Conservation (phyloP, 2,113 vertebrate genomes). For the Pyrgilauda ruficollis region DNA sequence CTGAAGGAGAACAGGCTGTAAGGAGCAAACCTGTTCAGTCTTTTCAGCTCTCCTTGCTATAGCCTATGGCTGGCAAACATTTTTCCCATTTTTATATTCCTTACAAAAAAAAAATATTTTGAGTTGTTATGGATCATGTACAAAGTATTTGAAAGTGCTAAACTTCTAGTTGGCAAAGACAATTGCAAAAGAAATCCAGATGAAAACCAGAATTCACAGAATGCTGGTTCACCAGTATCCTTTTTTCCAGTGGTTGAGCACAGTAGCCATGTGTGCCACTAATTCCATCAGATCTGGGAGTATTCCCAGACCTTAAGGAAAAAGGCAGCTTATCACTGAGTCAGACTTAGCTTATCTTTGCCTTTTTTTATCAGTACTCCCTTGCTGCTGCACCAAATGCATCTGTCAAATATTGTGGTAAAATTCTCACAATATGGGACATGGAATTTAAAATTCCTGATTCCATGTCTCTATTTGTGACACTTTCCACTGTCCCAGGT, state of each 20-base stretch:
- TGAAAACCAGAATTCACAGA: not conserved
- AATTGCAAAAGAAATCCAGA: not conserved
- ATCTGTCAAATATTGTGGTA: not conserved
- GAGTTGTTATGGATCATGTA: not conserved
- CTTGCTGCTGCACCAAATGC: not conserved
- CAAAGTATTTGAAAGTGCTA: not conserved
- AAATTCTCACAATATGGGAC: not conserved
- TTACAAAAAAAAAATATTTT: not conserved
- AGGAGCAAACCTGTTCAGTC: not conserved
- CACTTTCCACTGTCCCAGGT: not conserved
- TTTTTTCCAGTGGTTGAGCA: not conserved
- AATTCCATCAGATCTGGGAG: not conserved
- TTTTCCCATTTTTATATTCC: not conserved
- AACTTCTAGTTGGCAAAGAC: not conserved
- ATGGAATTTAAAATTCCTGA: not conserved
- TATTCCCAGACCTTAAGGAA: not conserved
- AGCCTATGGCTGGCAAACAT: not conserved
- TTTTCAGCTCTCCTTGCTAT: not conserved
- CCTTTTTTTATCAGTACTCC: not conserved
- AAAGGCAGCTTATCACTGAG: not conserved
- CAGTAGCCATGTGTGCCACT: not conserved
- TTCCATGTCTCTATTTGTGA: not conserved
- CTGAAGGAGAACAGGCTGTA: not conserved
- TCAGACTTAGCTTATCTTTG: not conserved
- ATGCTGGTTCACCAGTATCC: not conserved